Evolutionary conservation across 2,797 vertebrate species (phyloP), one percentile per base, ranked within the genome.

Genomic region (Acanthurus tractus): DNA sequence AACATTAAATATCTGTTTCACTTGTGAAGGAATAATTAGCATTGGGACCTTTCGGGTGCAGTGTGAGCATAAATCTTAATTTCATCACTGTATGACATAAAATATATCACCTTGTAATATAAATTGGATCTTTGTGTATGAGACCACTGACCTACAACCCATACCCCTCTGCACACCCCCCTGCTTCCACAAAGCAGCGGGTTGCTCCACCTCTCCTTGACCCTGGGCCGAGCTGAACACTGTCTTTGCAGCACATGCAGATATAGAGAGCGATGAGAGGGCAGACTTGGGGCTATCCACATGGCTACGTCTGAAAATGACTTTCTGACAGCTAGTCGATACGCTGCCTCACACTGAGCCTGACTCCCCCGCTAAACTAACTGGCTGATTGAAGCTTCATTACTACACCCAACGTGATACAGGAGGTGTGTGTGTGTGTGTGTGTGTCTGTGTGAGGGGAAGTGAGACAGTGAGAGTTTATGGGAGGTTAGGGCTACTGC

Each of bases 301-400:
- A 90, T 84, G 88, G 82, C 88, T 88, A 87, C 78, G 55, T 82
- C 78, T 89, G 90, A 92, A 92, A 93, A 92, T 92, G 90, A 92
- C 89, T 94, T 94, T 93, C 87, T 94, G 93, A 95, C 93, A 92
- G 91, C 68, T 86, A 86, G 92, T 94, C 94, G 86, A 95, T 95
- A 93, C 48, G 68, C 86, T 70, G 84, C 86, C 84, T 91, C 86
- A 83, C 88, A 84, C 76, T 10, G 79, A 57, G 76, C 82, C 65
- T 55, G 55, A 71, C 91, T 87, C 87, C 78, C 86, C 73, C 57
- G 70, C 83, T 87, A 87, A 91, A 86, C 89, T 86, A 90, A 90
- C 87, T 59, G 86, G 87, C 88, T 90, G 87, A 92, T 90, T 89
- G 89, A 92, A 88, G 91, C 92, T 89, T 92, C 89, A 93, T 93